phyloP scores from a whole-genome alignment of 1,140 invertebrate species.

The Drosophila auraria region DNA sequence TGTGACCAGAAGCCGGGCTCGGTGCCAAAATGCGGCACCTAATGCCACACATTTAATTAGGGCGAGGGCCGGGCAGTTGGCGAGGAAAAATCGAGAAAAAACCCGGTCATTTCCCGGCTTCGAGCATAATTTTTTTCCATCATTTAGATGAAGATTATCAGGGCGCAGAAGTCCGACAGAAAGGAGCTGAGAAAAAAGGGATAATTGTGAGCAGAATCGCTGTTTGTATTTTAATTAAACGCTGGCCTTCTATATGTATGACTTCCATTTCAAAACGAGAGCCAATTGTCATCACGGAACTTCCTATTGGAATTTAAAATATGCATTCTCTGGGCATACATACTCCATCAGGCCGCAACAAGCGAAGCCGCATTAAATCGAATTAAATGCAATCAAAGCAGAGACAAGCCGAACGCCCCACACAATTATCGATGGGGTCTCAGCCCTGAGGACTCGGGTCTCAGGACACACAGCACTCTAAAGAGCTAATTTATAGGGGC shows the following conservation, averaged over 20 bases:
- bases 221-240: conserved; percentile 71
- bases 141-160: conserved; percentile 69
- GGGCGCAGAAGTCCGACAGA: conserved; percentile 19
- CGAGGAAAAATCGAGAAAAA: conserved; percentile 19
- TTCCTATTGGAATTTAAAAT: conserved; percentile 14
- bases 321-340: conserved; percentile 1
- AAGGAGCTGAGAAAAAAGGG: conserved; percentile 40
- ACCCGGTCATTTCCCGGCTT: conserved; percentile 24
- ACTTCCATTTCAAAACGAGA: neutral
- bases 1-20: conserved; percentile 36
- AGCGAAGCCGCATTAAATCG: conserved; percentile 34
- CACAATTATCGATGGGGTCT: conserved; percentile 47
- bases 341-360: conserved; percentile 2
- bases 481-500: conserved; percentile 72
- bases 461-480: conserved; percentile 21
- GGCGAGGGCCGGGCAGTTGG: conserved; percentile 1
- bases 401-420: conserved; percentile 23
- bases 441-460: neutral
- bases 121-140: conserved; percentile 56
- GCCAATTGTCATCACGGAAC: conserved; percentile 13
- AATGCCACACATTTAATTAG: conserved; percentile 67
- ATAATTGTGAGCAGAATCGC: conserved; percentile 57
- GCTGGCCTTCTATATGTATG: neutral
- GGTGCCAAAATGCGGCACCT: conserved; percentile 63
- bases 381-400: conserved; percentile 62